Evolutionary conservation across 1,140 invertebrate genomes (phyloP).

Genomic region (Samia ricini): DNA sequence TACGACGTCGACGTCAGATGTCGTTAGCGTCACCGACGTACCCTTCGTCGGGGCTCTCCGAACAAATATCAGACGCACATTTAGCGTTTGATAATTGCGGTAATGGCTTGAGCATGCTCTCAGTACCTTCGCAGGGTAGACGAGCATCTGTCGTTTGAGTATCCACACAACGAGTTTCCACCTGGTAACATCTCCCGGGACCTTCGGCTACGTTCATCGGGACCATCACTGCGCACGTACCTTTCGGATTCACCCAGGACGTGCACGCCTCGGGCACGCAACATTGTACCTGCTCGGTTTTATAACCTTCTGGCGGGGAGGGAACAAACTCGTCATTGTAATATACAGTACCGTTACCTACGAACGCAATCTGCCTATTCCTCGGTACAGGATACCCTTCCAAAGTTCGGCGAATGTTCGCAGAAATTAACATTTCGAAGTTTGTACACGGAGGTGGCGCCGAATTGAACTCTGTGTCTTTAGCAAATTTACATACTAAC

Average conservation of each 20-base stretch:
- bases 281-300: constrained; percentile 72
- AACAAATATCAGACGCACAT: constrained; percentile 80
- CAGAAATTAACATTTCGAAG: constrained; percentile 68
- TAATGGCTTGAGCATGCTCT: constrained; percentile 62
- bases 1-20: constrained; percentile 81
- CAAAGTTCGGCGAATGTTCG: constrained; percentile 85
- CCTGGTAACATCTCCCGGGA: constrained; percentile 60
- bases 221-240: constrained; percentile 66
- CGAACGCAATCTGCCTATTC: constrained; percentile 69
- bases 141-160: constrained; percentile 78
- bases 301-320: constrained; percentile 84
- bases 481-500: constrained; percentile 79
- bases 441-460: constrained; percentile 51
- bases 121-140: constrained; percentile 52
- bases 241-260: constrained; percentile 63
- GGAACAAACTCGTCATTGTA: constrained; percentile 82
- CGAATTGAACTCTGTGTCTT: constrained; percentile 70
- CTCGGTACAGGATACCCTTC: constrained; percentile 85
- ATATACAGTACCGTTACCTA: constrained; percentile 64
- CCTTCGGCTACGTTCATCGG: constrained; percentile 59
- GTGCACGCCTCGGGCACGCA: constrained; percentile 56
- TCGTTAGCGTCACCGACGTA: constrained; percentile 88
- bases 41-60: constrained; percentile 92
- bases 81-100: constrained; percentile 69
- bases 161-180: constrained; percentile 76